A percentile compares a stretch with the other conserved stretches of the same genome.
Evolutionary conservation across 2,797 vertebrate genomes (phyloP).

Genomic region (Tympanoctomys barrerae): DNA sequence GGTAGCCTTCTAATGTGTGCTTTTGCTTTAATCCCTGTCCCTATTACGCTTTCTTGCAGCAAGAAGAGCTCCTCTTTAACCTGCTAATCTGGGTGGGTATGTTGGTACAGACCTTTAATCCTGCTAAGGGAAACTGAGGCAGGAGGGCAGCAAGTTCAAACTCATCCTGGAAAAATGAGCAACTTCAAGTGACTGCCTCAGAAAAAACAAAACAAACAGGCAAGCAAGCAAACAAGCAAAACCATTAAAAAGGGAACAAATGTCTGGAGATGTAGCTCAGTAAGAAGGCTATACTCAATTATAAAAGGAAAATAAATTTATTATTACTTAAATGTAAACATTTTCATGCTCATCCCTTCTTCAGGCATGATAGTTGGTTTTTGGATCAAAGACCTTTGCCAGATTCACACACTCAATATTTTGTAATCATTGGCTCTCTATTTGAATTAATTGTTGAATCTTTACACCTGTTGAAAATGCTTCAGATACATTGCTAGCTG

Average conservation of each 20-base stretch:
- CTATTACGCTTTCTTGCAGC: neutral
- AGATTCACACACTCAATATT: neutral
- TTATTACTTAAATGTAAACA: neutral
- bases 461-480: neutral
- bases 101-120: neutral
- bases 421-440: neutral
- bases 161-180: neutral
- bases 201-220: neutral
- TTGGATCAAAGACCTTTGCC: neutral
- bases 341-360: neutral
- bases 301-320: neutral
- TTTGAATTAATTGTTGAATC: neutral
- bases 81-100: neutral
- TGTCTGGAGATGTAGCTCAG: neutral
- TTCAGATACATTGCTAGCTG: accelerated
- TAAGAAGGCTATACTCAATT: neutral
- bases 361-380: neutral
- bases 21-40: neutral
- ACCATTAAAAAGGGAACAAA: neutral
- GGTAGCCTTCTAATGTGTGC: neutral
- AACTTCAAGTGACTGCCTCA: neutral
- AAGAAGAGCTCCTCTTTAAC: neutral
- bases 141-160: neutral
- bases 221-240: too few species aligned
- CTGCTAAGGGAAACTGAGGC: neutral